Evolutionary conservation across 2,797 vertebrate species (phyloP), one percentile per base, ranked within the genome.

Genomic region (Muscicapa comitata): DNA sequence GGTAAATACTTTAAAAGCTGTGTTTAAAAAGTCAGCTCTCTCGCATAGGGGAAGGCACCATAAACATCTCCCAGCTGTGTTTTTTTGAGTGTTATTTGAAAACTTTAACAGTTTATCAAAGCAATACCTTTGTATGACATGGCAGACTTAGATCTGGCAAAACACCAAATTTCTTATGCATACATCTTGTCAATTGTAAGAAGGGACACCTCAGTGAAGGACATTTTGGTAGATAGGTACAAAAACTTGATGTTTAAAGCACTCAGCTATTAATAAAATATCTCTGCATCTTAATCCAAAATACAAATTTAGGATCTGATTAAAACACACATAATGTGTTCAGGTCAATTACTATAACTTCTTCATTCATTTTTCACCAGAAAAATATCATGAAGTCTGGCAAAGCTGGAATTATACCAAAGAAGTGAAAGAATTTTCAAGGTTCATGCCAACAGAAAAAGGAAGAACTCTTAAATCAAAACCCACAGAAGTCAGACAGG

Each of bases 1-100:
- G 28, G 67, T 92, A 96, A 96, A 96, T 84, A 89, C 70, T 94
- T 90, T 66, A 81, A 95, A 95, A 90, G 94, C 57, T 38, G 45
- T 83, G 31, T 95, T 84, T 88, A 66, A 90, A 91, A 54, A 73
- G 42, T 78, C 66, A 80, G 86, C 45, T 86, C 58, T 96, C 73
- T 90, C 78, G 40, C 40, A 58, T 31, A 38, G 48, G 87, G 42
- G 67, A 97, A 96, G 66, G 86, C 63, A 94, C 55, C 84, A 95
- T 65, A 92, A 95, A 85, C 85, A 95, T 91, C 61, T 94, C 71
- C 65, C 91, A 95, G 82, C 76, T 95, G 88, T 92, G 71, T 47
- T 78, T 96, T 55, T 93, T 81, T 90, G 63, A 84, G 61, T 58
- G 85, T 92, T 91, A 68, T 68, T 75, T 94, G 47, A 86, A 94